A percentile compares a stretch with the other conserved stretches of the same genome.
phyloP scores from a whole-genome alignment of 1,140 invertebrate species.

The Micrasema minimum region DNA sequence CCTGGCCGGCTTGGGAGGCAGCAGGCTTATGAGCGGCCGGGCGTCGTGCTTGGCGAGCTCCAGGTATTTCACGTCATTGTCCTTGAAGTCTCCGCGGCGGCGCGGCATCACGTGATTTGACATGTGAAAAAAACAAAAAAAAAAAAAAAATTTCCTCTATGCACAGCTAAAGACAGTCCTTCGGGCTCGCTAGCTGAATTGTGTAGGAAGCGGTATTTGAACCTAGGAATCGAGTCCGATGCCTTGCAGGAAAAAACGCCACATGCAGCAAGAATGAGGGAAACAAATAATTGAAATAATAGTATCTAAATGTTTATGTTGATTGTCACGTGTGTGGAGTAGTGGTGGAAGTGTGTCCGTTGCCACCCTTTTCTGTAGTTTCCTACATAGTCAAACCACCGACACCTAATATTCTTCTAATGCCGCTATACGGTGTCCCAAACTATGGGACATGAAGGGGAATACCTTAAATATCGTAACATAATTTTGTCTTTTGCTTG shows the following conservation, averaged over 20 bases:
- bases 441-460: no score
- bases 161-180: neutral
- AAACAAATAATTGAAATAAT: no score
- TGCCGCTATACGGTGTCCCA: no score
- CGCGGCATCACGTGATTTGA: constrained; percentile 89
- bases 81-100: constrained; percentile 77
- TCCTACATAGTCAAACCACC: no score
- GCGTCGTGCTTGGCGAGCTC: constrained; percentile 77
- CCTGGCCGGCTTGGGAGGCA: constrained; percentile 58
- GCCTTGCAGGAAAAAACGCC: neutral
- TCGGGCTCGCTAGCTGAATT: neutral
- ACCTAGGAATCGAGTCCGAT: neutral
- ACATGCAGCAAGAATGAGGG: no score
- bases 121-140: constrained; percentile 70
- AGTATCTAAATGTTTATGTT: no score
- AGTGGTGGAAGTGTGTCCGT: no score
- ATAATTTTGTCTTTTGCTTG: no score
- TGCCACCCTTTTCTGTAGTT: no score
- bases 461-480: no score
- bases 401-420: no score
- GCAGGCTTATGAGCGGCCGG: constrained; percentile 57
- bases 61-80: constrained; percentile 84
- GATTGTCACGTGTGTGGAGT: no score
- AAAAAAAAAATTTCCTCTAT: neutral
- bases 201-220: neutral